Evolutionary conservation across 1,140 invertebrate species (phyloP).

Genomic region (Wiebesia pumilae): DNA sequence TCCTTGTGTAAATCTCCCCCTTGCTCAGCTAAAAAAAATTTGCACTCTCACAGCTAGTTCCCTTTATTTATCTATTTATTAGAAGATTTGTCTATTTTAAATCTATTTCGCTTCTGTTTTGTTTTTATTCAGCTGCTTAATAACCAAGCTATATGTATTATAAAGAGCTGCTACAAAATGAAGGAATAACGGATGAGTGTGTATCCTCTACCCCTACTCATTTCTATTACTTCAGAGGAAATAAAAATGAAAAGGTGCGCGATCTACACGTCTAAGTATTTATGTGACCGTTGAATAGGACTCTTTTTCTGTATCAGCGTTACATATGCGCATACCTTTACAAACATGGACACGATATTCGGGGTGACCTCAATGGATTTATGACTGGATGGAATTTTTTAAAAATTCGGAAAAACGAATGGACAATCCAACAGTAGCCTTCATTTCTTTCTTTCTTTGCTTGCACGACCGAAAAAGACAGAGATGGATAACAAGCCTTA

Average conservation of each 20-base stretch:
- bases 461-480: neutral
- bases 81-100: neutral
- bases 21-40: no score
- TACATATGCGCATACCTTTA: slow-evolving; percentile 46
- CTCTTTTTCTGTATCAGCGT: slow-evolving; percentile 54
- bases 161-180: neutral
- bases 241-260: slow-evolving; percentile 3
- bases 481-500: neutral
- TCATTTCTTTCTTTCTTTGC: neutral
- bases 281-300: slow-evolving; percentile 58
- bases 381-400: slow-evolving; percentile 59
- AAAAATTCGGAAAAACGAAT: slow-evolving; percentile 62
- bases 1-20: no score
- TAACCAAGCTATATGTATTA: no score
- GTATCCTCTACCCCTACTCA: neutral
- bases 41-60: no score
- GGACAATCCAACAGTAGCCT: neutral
- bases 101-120: neutral
- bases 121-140: no score
- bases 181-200: slow-evolving; percentile 44
- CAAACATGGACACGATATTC: neutral
- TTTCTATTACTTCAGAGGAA: slow-evolving; percentile 39
- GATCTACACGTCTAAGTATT: neutral
- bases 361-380: slow-evolving; percentile 49
- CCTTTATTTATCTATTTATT: no score